Percentiles rank a stretch among this genome's conserved stretches.
Evolutionary conservation across 2,113 vertebrate genomes (phyloP).

Genomic region (Pseudorasbora parva): DNA sequence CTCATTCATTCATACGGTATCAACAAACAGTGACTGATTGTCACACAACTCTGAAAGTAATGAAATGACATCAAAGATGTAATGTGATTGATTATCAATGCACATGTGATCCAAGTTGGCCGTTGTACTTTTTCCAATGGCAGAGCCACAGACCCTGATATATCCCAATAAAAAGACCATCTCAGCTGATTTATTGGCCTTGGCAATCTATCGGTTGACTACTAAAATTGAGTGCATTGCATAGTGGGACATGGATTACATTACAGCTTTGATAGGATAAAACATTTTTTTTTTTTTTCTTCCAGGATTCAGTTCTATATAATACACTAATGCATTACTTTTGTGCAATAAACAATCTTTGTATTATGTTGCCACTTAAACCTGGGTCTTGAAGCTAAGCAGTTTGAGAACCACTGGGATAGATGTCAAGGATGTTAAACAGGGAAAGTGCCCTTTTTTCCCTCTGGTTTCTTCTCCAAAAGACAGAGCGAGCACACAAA

Average conservation of each 20-base stretch:
- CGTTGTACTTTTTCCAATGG: too few relatives aligned
- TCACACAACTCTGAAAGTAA: too few relatives aligned
- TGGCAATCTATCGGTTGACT: neutral
- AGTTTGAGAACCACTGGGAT: neutral
- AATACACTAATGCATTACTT: too few relatives aligned
- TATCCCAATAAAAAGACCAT: too few relatives aligned
- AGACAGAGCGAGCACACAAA: slow-evolving; percentile 1
- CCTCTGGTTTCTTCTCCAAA: neutral
- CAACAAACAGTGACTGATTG: too few relatives aligned
- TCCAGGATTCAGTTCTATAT: neutral
- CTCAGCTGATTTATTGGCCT: neutral
- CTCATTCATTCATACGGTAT: too few relatives aligned
- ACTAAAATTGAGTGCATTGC: neutral
- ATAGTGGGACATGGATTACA: neutral
- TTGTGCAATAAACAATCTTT: neutral
- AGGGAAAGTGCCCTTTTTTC: neutral
- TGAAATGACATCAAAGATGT: too few relatives aligned
- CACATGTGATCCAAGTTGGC: too few relatives aligned
- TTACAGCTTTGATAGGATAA: neutral
- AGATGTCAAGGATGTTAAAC: neutral
- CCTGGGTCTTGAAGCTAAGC: neutral
- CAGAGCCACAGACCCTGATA: too few relatives aligned
- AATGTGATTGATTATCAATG: too few relatives aligned
- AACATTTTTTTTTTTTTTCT: neutral
- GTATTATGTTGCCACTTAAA: neutral